Conservation (phyloP, 2,888 invertebrate genomes). For the Elegia similella region DNA sequence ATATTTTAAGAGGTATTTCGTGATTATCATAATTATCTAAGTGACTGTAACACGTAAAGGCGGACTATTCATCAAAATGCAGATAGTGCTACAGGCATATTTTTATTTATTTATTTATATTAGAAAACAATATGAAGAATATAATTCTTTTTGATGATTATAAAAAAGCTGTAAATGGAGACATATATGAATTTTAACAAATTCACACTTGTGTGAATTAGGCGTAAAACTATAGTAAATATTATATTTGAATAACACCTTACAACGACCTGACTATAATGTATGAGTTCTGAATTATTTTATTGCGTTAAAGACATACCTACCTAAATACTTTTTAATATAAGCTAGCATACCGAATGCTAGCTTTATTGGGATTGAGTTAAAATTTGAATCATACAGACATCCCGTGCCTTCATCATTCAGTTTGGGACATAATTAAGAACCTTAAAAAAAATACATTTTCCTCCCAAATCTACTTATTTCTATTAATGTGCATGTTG, state of each 20-base stretch:
- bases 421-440: neutral
- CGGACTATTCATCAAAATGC: conserved; percentile 31
- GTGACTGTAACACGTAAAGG: conserved; percentile 29
- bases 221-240: no score
- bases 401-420: neutral
- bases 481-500: neutral
- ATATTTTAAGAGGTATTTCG: conserved; percentile 39
- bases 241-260: no score
- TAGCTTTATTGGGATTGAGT: neutral
- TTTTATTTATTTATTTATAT: neutral
- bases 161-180: no score
- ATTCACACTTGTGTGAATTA: no score
- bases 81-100: conserved; percentile 37
- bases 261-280: no score
- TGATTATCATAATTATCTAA: conserved; percentile 37
- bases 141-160: neutral
- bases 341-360: neutral
- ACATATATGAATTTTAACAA: no score
- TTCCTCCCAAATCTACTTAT: neutral
- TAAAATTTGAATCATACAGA: neutral
- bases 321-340: neutral
- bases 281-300: no score
- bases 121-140: neutral
- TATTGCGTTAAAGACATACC: neutral
- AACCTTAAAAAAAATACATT: neutral